Base-by-base conservation (phyloP, 2,113 vertebrate genomes). In the Columbina picui region DNA sequence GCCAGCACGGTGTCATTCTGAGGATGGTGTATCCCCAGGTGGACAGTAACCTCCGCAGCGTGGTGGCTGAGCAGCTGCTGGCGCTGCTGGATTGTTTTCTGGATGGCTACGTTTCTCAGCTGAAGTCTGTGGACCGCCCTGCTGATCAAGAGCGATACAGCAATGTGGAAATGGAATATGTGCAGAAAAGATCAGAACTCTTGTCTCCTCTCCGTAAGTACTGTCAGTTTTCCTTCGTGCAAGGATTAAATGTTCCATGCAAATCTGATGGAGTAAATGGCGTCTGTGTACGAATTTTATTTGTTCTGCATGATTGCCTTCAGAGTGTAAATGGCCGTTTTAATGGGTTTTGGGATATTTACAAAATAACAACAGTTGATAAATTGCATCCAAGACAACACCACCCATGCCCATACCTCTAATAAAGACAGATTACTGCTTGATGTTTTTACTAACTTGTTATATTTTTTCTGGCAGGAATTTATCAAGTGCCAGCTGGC, bases 11-110 rank as follows among this genome's bases (percentile, higher is more conserved):
- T 3, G 61, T 99, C 81, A 97, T 99, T 91, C 98, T 99, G 96
- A 98, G 98, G 91, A 89, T 96, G 1, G 99, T 99, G 73, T 99
- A 99, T 74, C 99, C 99, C 11, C 98, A 99, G 11, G 99, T 98
- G 1, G 99, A 99, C 95, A 99, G 99, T 3, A 98, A 97, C 85
- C 98, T 99, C 71, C 99, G 99, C 8, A 97, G 95, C 26, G 9
- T 96, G 2, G 94, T 99, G 25, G 98, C 98, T 3, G 99, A 99
- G 84, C 99, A 99, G 98, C 95, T 99, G 97, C 99, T 99, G 91
- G 98, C 98, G 1, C 98, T 99, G 25, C 94, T 99, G 77, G 99
- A 99, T 87, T 98, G 98, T 85, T 98, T 99, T 81, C 93, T 99
- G 41, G 98, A 99, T 29, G 98, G 99, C 16, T 99, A 98, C 4